Base-by-base conservation (phyloP, 1,140 invertebrate genomes). In the Cotesia vestalis region DNA sequence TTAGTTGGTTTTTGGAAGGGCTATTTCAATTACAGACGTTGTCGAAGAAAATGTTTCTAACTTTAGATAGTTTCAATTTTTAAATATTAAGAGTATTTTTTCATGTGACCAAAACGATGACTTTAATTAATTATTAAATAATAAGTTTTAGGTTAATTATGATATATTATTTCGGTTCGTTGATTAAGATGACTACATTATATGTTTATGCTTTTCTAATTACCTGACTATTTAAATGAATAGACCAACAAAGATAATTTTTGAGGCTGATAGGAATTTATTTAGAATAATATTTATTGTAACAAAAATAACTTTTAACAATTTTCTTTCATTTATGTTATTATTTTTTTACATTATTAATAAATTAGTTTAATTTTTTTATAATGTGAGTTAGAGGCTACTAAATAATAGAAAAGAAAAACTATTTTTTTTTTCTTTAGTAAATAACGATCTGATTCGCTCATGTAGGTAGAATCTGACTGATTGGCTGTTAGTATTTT, bases 1-100 rank as follows among this genome's bases (percentile, higher is more conserved):
- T 90, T 91, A 88, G 90, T 92, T 88, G 91, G 91, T 84, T 90
- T 90, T 88, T 92, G 91, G 91, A 92, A 88, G 88, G 91, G 91
- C 85, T 92, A 90, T 90, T 92, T 92, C 88, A 92, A 91, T 90
- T 88, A 90, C 87, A 92, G 92, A 88, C 89, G 89, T 86, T 90
- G 89, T 87, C 90, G 91, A 87, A 89, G 90, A 85, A 91, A n/a
- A 51, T 11, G n/a, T 73, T 71, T 70, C 72, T 69, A 68, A 46
- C 46, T 69, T 76, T 81, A 79, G 74, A 76, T 66, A 60, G 76
- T 77, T 77, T 61, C 76, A 78, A 78, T 80, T 79, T 79, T 79
- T 79, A 77, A 78, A 81, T 77, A 79, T 80, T 76, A 66, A 55
- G 53, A 64, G 34, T 59, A n/a, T 20, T 64, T 55, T 64, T 55